These are phyloP conservation scores for Mystacornis crossleyi DNA, from an alignment of 2,113 vertebrate genomes.

Conservation along the genomic window DNA sequence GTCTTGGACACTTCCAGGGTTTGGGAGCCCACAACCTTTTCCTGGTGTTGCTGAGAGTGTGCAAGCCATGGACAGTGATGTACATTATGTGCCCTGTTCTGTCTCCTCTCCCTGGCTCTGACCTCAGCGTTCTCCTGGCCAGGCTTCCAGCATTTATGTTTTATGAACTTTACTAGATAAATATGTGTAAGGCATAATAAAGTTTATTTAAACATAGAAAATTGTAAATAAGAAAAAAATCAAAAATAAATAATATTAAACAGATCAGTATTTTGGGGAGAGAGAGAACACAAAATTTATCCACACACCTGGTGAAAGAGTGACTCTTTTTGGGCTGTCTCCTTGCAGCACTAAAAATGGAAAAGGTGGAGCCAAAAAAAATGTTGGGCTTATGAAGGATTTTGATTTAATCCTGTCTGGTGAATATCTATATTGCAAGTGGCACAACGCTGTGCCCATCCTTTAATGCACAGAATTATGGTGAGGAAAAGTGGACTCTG, in stretches of 20 bases:
- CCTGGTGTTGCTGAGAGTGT: not conserved
- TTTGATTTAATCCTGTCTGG: not conserved
- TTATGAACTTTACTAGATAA: not conserved
- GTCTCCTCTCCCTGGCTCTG: not conserved
- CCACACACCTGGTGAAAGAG: not conserved
- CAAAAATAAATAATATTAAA: not conserved
- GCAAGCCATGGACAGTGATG: not conserved
- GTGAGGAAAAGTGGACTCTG: not conserved
- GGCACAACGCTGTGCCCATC: not conserved
- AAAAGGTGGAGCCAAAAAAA: not conserved
- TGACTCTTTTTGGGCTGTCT: not conserved
- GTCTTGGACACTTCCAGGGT: not conserved
- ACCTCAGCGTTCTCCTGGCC: not conserved
- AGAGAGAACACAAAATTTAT: not conserved
- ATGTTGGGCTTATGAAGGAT: not conserved
- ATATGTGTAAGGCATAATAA: not conserved
- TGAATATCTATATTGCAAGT: not conserved
- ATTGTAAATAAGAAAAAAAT: not conserved
- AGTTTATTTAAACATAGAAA: not conserved
- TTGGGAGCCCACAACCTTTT: not conserved
- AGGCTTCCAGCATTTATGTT: not conserved
- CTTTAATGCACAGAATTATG: not conserved
- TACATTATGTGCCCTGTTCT: fast-evolving
- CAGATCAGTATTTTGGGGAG: not conserved
- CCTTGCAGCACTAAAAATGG: not conserved